Base-by-base conservation (phyloP, 2,113 vertebrate species). In the Dinomys branickii region DNA sequence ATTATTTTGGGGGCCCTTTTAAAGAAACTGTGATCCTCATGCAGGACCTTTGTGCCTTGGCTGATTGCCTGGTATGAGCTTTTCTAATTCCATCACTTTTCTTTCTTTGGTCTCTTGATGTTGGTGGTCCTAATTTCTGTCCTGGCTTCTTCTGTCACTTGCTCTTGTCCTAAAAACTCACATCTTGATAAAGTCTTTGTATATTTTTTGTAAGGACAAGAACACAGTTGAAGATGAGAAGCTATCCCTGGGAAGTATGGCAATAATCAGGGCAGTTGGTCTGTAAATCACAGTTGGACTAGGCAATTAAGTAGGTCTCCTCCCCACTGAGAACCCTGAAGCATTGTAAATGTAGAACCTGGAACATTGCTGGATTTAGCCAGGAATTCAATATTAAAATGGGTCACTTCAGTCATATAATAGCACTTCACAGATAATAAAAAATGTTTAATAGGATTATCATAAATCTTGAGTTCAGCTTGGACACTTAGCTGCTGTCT, bases 321-420 rank as follows among this genome's bases (percentile, higher is more conserved):
- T 97, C 97, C 97, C 97, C 83, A 90, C 97, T 95, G 96, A 96
- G 98, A 97, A 96, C 97, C 96, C 83, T 38, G 82, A 95, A 93
- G 97, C 94, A 83, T 0, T 98, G 80, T 85, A 90, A 97, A 98
- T 92, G 59, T 86, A 96, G 94, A 88, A 85, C 95, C 88, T 88
- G 84, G 94, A 92, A 94, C 87, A 58, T 3, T 90, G 85, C 92
- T 97, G 90, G 92, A 87, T 92, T 97, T 96, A 95, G 90, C 56
- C 77, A 92, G 88, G 90, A 95, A 97, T 97, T 96, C 87, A 86
- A 0, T 83, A 96, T 90, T 95, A 97, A 98, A 97, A 95, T 97
- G 80, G 96, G 96, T 97, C 96, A 98, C 50, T 41, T 91, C 5
- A 14, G 82, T 95, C 91, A 91, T 91, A 50, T 52, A 90, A 84